These are phyloP conservation scores for Rhodeus uyekii DNA, from an alignment of 2,797 vertebrate genomes.

Conservation along the genomic window DNA sequence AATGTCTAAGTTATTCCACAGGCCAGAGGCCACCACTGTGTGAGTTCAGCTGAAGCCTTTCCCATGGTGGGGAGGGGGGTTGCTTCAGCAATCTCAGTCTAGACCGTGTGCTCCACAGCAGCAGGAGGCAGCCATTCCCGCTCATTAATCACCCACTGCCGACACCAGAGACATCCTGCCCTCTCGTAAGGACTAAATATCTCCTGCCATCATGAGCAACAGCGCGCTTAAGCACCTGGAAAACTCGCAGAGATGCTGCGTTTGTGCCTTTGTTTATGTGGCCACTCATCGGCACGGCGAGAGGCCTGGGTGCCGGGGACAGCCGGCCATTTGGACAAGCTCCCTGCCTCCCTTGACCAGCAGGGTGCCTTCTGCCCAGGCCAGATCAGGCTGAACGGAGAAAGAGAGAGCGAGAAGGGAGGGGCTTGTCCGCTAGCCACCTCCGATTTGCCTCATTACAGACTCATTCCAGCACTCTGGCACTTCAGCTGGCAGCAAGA, in stretches of 20 bases:
- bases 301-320: slow-evolving; percentile 69
- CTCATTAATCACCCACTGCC: slow-evolving; percentile 82
- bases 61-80: slow-evolving; percentile 54
- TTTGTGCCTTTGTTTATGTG: slow-evolving; percentile 74
- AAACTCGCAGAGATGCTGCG: slow-evolving; percentile 58
- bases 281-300: slow-evolving; percentile 78
- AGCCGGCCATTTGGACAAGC: slow-evolving; percentile 84
- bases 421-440: slow-evolving; percentile 54
- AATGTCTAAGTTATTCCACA: slow-evolving; percentile 54
- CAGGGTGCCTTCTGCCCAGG: slow-evolving; percentile 61
- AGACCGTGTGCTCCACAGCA: slow-evolving; percentile 75
- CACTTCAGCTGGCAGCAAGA: slow-evolving; percentile 14
- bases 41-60: slow-evolving; percentile 51
- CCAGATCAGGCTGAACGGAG: slow-evolving; percentile 62
- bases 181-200: slow-evolving; percentile 80
- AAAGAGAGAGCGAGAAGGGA: slow-evolving; percentile 71
- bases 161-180: slow-evolving; percentile 78
- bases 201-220: slow-evolving; percentile 73
- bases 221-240: slow-evolving; percentile 74
- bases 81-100: slow-evolving; percentile 72
- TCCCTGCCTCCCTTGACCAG: slow-evolving; percentile 73
- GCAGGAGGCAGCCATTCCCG: slow-evolving; percentile 69
- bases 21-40: slow-evolving; percentile 54
- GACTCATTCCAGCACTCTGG: slow-evolving; percentile 44
- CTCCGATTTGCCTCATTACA: slow-evolving; percentile 51